Conservation (phyloP, 2,888 invertebrate genomes). For the Euspilapteryx auroguttella region DNA sequence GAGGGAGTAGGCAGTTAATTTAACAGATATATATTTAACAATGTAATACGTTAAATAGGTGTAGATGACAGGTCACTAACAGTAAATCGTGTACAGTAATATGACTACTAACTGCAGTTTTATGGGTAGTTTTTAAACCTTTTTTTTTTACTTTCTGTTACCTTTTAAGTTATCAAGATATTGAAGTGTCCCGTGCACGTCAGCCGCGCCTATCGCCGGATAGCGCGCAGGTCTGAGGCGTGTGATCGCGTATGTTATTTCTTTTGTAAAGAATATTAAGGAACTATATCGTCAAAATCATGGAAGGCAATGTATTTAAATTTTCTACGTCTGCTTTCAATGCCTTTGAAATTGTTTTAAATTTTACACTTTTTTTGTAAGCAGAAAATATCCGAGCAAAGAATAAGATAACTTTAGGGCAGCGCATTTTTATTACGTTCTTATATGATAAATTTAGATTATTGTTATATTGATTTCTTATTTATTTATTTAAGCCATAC, state of each 20-base stretch:
- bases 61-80: constrained; percentile 40
- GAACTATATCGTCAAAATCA: too few relatives aligned
- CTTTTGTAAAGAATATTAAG: too few relatives aligned
- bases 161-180: too few relatives aligned
- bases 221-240: too few relatives aligned
- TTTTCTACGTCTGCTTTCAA: too few relatives aligned
- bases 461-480: constrained; percentile 51
- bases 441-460: constrained; percentile 40
- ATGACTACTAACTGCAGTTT: constrained; percentile 45
- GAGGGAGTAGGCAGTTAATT: constrained; percentile 20
- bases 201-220: too few relatives aligned
- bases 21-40: constrained; percentile 13
- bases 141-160: constrained; percentile 39
- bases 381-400: too few relatives aligned
- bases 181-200: too few relatives aligned
- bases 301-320: too few relatives aligned
- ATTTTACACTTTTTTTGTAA: too few relatives aligned
- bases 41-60: constrained; percentile 33
- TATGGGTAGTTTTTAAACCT: constrained; percentile 57
- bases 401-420: constrained; percentile 13
- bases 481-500: constrained; percentile 60
- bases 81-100: constrained; percentile 45
- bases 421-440: constrained; percentile 50
- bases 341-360: constrained; percentile 1
- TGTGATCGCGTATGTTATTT: too few relatives aligned